Evolutionary conservation across 2,888 invertebrate species (phyloP).

Genomic region (Sphaerophoria taeniata): DNA sequence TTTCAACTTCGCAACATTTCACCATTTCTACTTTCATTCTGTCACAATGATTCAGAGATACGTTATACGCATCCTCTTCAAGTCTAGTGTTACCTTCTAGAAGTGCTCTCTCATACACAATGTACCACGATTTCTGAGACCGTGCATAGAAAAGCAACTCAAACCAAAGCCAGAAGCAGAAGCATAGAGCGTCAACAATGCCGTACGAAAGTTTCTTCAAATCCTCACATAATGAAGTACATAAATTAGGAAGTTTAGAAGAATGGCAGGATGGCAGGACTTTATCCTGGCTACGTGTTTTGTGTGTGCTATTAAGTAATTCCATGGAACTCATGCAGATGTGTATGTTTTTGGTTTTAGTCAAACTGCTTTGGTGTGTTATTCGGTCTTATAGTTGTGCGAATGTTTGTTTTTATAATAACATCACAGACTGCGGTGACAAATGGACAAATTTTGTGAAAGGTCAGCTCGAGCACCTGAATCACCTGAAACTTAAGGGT

Average conservation of each 20-base stretch:
- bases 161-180: not conserved
- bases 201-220: constrained; percentile 63
- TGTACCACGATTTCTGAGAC: constrained; percentile 4
- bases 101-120: constrained; percentile 21
- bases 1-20: constrained; percentile 27
- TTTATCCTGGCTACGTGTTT: constrained; percentile 71
- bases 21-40: not conserved
- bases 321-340: constrained; percentile 64
- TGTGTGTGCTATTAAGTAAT: constrained; percentile 65
- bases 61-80: constrained; percentile 40
- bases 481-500: constrained; percentile 44
- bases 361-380: constrained; percentile 37
- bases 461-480: constrained; percentile 68
- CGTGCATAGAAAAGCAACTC: not conserved
- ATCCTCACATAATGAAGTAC: constrained; percentile 72
- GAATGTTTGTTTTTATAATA: constrained; percentile 51
- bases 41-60: not conserved
- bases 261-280: constrained; percentile 57
- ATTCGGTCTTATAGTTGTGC: constrained; percentile 42
- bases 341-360: constrained; percentile 59
- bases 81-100: constrained; percentile 15
- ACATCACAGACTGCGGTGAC: constrained; percentile 49
- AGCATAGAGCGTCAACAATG: constrained; percentile 50
- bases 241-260: constrained; percentile 70
- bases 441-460: constrained; percentile 66